Evolutionary conservation across 2,797 vertebrate species (phyloP), one percentile per base, ranked within the genome.

Genomic region (Astyanax mexicanus): DNA sequence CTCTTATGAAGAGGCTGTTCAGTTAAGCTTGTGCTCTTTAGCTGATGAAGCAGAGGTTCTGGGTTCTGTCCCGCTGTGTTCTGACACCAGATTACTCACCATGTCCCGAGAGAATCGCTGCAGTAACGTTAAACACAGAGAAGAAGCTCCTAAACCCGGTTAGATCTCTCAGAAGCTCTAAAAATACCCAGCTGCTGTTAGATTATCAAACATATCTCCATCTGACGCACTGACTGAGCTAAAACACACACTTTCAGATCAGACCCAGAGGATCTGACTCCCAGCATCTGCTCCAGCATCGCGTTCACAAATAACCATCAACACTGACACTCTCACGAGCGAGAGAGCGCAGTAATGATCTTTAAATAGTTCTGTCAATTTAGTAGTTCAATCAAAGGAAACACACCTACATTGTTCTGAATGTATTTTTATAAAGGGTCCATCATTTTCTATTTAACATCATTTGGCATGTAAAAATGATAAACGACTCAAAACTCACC

Each of bases 151-250:
- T 8, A 52, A 52, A 55, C 12, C 23, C 52, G 55, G 23, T 15
- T 15, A 13, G 38, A 40, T 58, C 19, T 62, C 37, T 21, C 6
- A 62, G 37, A 42, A 42, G 60, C 37, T 62, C 60, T 62, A 62
- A 62, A 62, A 62, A 62, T 62, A 62, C 23, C 5, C 37, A 32
- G 11, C 19, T 62, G 60, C 37, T 13, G 60, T 42, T 23, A 6
- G 19, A 38, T 13, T 62, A 62, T 62, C 37, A 37, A 23, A 10
- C n/a, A 13, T 35, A 61, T 61, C 35, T 42, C 60, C 25, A 19
- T 38, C 58, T 25, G 51, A 61, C 6, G 35, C 35, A 40, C 58
- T 38, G 35, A 62, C 19, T 62, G 21, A 42, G 58, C 58, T 61
- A 21, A 21, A 38, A 61, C 35, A 19, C 54, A 13, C 35, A 37